A percentile compares a stretch with the other conserved stretches of the same genome.
These are phyloP conservation scores for Cyprinella venusta DNA, from an alignment of 2,797 vertebrate genomes.

Conservation along the genomic window DNA sequence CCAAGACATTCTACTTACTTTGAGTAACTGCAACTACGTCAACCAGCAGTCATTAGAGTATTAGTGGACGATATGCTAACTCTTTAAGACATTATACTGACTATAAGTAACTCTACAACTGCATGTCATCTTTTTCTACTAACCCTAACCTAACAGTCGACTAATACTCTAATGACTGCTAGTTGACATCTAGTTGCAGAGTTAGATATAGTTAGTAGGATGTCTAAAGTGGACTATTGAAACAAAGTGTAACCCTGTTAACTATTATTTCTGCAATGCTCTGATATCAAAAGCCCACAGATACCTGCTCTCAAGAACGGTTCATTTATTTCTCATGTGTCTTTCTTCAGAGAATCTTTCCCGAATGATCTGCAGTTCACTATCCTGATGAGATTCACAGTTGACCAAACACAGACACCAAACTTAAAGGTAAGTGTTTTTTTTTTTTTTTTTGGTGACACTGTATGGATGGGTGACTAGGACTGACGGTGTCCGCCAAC, in stretches of 20 bases:
- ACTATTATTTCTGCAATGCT: background rate
- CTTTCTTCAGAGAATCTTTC: conserved; percentile 90
- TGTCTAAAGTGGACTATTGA: background rate
- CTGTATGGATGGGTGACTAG: background rate
- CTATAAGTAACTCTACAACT: too few species aligned
- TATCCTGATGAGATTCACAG: conserved; percentile 98
- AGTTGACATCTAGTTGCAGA: background rate
- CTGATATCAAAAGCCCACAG: background rate
- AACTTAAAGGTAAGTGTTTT: conserved; percentile 93
- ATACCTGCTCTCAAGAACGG: background rate
- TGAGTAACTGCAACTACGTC: background rate
- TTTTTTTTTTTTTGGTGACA: background rate
- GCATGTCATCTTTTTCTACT: too few species aligned
- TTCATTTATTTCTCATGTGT: conserved; percentile 38
- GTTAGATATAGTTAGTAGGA: background rate
- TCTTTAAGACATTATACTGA: too few species aligned
- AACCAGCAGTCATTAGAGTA: too few species aligned
- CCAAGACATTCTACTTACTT: background rate
- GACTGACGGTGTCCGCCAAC: conserved; percentile 14
- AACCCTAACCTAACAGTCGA: background rate
- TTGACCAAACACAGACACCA: conserved; percentile 98
- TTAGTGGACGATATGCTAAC: too few species aligned
- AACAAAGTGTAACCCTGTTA: background rate
- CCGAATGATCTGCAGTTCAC: conserved; percentile 97
- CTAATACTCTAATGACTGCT: background rate